Evolutionary conservation across 2,797 vertebrate genomes (phyloP).

Genomic region (Hephaestus fuliginosus): DNA sequence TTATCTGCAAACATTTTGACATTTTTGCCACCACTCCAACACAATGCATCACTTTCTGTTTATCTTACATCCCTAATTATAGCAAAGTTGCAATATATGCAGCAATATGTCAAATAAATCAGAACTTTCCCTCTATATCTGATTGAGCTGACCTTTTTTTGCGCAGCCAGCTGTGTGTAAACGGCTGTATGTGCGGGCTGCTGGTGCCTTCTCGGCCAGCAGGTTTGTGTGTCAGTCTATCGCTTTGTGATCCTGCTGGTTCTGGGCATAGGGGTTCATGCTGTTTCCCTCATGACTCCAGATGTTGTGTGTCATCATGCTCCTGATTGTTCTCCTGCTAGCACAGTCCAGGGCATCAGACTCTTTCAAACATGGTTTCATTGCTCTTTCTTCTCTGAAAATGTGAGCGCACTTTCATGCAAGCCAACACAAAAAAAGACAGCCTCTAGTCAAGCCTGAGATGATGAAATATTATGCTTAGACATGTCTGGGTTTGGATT

Average conservation of each 20-base stretch:
- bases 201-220: conserved; percentile 21
- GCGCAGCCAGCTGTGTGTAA: conserved; percentile 22
- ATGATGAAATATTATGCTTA: not conserved
- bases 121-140: conserved; percentile 16
- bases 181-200: conserved; percentile 12
- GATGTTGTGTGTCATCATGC: conserved; percentile 67
- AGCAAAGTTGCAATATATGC: not conserved
- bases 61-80: not conserved
- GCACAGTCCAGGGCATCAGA: conserved; percentile 18
- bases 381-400: conserved; percentile 15
- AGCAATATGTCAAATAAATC: not conserved
- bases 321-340: conserved; percentile 39
- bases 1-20: not conserved
- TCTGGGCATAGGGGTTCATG: conserved; percentile 54
- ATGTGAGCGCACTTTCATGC: conserved; percentile 23
- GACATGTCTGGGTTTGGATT: not conserved
- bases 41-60: not conserved
- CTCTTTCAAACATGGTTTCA: conserved; percentile 37
- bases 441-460: conserved; percentile 1
- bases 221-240: conserved; percentile 44
- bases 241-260: conserved; percentile 47
- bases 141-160: conserved; percentile 39
- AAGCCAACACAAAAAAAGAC: not conserved
- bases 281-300: conserved; percentile 68
- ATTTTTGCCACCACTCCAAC: not conserved